Conservation (phyloP, 2,888 invertebrate species). For the Micropterix aruncella region DNA sequence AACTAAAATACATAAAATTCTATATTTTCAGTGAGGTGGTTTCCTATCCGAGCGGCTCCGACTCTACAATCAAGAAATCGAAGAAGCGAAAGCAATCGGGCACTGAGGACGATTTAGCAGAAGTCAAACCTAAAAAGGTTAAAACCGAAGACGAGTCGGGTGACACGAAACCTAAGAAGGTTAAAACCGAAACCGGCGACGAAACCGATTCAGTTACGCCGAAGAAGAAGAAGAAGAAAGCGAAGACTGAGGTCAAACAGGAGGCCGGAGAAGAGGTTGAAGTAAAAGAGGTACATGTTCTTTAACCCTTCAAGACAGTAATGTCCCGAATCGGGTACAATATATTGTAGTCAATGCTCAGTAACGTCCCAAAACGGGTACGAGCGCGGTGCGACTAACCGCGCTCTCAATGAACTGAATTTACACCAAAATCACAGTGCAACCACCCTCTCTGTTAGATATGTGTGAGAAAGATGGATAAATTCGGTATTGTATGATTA, state of each 20-base stretch:
- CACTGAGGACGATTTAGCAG: constrained; percentile 18
- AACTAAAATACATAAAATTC: no score
- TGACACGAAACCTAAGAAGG: constrained; percentile 15
- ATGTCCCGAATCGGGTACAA: no score
- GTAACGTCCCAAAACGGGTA: no score
- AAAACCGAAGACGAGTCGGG: constrained; percentile 12
- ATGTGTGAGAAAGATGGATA: no score
- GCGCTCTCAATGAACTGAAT: no score
- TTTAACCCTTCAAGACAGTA: no score
- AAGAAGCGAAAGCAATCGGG: constrained; percentile 45
- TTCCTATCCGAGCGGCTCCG: constrained; percentile 64
- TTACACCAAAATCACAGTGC: no score
- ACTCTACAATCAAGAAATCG: constrained; percentile 56
- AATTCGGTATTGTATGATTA: no score
- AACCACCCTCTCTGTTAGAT: no score
- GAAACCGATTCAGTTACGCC: constrained; percentile 2
- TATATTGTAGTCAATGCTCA: no score
- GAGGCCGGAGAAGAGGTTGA: constrained; percentile 10
- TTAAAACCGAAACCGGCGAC: constrained; percentile 12
- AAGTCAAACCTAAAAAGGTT: constrained; percentile 17
- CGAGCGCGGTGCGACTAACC: no score
- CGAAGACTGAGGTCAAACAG: constrained; percentile 18
- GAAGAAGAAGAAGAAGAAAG: constrained; percentile 17
- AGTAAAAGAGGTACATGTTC: neutral
- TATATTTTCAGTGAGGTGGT: constrained; percentile 63